These are phyloP conservation scores for Cyclina sinensis DNA, from an alignment of 1,140 invertebrate species.

Conservation along the genomic window DNA sequence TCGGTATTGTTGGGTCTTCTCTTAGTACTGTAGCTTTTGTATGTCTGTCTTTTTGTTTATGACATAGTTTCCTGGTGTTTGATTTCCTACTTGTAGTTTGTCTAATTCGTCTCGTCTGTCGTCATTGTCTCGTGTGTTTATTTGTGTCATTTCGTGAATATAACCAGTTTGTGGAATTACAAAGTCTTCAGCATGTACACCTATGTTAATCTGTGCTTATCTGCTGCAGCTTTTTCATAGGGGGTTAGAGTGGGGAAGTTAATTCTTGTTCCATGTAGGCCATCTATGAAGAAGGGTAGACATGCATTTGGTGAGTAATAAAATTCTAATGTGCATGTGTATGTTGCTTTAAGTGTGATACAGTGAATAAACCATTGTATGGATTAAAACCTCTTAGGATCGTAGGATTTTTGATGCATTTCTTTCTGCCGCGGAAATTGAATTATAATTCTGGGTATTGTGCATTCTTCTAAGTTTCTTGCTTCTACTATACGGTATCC, in stretches of 20 bases:
- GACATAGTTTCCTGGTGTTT: background rate
- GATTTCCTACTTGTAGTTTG: background rate
- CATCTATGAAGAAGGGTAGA: background rate
- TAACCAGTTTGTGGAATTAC: background rate
- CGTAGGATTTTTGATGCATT: background rate
- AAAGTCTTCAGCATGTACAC: background rate
- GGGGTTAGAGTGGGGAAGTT: background rate
- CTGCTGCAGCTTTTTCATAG: background rate
- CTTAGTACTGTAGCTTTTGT: background rate
- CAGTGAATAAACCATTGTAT: slow-evolving; percentile 21
- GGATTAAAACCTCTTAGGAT: background rate
- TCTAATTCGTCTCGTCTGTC: background rate
- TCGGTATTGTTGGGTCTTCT: background rate
- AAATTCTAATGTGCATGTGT: background rate
- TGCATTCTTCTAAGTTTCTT: background rate
- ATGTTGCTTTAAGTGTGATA: too few relatives aligned
- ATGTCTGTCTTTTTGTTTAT: background rate
- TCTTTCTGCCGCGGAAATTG: slow-evolving; percentile 17
- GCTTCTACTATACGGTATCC: background rate
- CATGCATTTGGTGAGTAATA: background rate
- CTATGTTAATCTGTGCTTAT: slow-evolving; percentile 6
- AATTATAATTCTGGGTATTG: slow-evolving; percentile 15
- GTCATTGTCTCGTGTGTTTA: background rate
- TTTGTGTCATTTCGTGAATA: background rate
- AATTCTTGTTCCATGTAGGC: background rate